phyloP scores from a whole-genome alignment of 2,113 vertebrate genomes.

The Lontra canadensis region DNA sequence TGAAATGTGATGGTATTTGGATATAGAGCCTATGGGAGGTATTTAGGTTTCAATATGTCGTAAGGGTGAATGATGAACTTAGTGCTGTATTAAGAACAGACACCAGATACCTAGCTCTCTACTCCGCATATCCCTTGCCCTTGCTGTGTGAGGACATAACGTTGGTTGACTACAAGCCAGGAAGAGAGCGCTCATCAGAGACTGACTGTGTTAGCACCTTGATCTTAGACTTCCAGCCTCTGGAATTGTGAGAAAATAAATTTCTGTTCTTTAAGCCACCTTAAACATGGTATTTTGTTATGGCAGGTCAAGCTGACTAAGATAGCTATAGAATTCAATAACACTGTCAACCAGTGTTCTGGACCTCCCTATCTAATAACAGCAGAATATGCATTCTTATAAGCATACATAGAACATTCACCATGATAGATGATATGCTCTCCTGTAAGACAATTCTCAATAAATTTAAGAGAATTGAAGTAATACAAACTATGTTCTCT shows the following conservation, averaged over 20 bases:
- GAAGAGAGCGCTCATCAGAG: background rate
- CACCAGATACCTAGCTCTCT: background rate
- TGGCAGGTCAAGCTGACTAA: background rate
- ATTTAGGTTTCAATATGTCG: background rate
- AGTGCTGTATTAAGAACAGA: background rate
- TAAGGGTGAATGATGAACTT: background rate
- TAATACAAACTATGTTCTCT: background rate
- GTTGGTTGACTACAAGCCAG: background rate
- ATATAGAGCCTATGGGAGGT: background rate
- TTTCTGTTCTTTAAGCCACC: background rate
- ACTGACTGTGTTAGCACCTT: background rate
- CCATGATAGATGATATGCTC: background rate
- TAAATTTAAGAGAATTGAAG: background rate
- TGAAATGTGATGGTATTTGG: background rate
- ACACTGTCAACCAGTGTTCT: background rate
- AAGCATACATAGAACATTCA: background rate
- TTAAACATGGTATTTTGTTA: background rate
- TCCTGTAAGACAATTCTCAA: background rate
- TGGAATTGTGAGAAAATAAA: background rate
- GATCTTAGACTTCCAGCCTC: background rate
- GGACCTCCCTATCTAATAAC: background rate
- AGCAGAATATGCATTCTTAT: background rate
- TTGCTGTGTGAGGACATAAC: background rate
- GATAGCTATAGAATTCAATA: background rate
- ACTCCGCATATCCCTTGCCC: accelerated